Conservation (phyloP, 2,888 invertebrate species). For the Tuberolachnus salignus region DNA sequence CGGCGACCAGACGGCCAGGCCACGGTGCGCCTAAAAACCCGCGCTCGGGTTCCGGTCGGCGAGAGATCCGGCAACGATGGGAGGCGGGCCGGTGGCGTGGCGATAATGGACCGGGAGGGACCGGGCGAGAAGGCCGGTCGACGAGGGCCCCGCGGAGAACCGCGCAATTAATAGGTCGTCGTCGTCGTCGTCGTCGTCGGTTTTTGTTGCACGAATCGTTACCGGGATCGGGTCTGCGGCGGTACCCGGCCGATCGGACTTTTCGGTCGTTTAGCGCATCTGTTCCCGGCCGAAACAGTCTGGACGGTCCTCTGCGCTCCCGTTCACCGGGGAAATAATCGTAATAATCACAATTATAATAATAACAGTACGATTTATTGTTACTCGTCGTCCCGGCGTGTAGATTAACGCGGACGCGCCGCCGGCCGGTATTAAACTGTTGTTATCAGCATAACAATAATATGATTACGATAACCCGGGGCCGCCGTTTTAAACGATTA, state of each 20-base stretch:
- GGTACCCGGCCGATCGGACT: slow-evolving; percentile 14
- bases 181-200: slow-evolving; percentile 10
- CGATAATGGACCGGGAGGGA: background rate
- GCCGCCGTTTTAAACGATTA: slow-evolving; percentile 7
- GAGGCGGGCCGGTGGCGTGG: too few species aligned
- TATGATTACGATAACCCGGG: background rate
- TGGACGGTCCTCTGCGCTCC: background rate
- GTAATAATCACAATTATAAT: too few species aligned
- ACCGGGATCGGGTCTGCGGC: background rate
- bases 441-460: too few species aligned
- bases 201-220: slow-evolving; percentile 27
- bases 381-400: background rate
- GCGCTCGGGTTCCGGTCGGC: too few species aligned
- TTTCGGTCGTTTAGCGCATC: slow-evolving; percentile 54
- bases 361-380: slow-evolving; percentile 51
- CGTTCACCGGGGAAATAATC: background rate
- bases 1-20: too few species aligned
- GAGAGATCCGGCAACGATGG: too few species aligned
- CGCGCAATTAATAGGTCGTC: slow-evolving; percentile 46
- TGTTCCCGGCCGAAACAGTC: slow-evolving; percentile 22
- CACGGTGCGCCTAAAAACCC: too few species aligned
- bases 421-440: too few species aligned
- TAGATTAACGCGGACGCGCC: slow-evolving; percentile 16
- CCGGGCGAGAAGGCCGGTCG: background rate
- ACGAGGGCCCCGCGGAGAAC: background rate